A percentile compares a stretch with the other conserved stretches of the same genome.
These are phyloP conservation scores for Carapus acus DNA, from an alignment of 2,797 vertebrate genomes.

Conservation along the genomic window DNA sequence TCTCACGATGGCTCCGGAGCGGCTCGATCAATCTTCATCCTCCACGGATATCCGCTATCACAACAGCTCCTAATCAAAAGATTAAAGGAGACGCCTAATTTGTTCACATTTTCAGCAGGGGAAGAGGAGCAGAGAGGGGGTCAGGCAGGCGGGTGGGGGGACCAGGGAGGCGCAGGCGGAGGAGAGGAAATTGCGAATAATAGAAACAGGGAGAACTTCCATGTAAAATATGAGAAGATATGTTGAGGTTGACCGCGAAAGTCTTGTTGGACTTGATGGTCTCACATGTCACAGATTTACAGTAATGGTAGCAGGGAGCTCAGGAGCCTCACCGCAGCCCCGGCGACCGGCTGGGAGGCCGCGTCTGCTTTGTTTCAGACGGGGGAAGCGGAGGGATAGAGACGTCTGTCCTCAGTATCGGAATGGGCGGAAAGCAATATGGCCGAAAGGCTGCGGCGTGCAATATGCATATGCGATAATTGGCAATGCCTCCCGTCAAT, in stretches of 20 bases:
- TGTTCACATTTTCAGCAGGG: constrained; percentile 51
- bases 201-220: constrained; percentile 54
- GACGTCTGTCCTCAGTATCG: constrained; percentile 1
- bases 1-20: constrained; percentile 47
- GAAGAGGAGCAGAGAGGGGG: constrained; percentile 20
- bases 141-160: constrained; percentile 26
- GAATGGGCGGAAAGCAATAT: constrained; percentile 1
- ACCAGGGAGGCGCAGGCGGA: constrained; percentile 6
- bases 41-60: constrained; percentile 61
- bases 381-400: constrained; percentile 7
- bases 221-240: constrained; percentile 55
- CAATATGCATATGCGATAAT: constrained; percentile 2
- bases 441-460: not conserved
- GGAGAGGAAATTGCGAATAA: constrained; percentile 54
- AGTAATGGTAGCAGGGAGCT: constrained; percentile 39
- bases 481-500: not conserved
- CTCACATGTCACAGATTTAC: constrained; percentile 48
- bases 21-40: constrained; percentile 65
- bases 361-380: constrained; percentile 13
- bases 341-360: constrained; percentile 34
- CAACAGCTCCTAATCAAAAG: constrained; percentile 62
- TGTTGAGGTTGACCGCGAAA: constrained; percentile 52
- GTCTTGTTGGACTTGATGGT: constrained; percentile 44
- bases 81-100: constrained; percentile 64
- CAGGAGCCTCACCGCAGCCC: constrained; percentile 29